Evolutionary conservation across 2,113 vertebrate genomes (phyloP), one percentile per base, ranked within the genome.

Genomic region (Silurus glanis): DNA sequence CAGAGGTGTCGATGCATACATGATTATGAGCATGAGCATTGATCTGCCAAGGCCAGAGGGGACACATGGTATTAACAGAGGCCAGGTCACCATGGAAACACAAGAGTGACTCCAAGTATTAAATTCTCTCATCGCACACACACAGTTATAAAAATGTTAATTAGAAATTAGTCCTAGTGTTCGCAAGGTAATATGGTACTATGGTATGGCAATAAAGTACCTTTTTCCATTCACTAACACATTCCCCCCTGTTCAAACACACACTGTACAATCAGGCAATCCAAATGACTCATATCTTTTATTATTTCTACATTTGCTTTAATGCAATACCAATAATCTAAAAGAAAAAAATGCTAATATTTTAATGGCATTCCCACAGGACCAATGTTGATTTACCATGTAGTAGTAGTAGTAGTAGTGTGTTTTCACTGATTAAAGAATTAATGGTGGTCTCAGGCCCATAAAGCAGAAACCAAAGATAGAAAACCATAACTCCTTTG

Each of bases 21-120:
- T 55, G 14, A 25, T 58, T 56, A 37, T 59, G 28, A 12, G 16
- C 49, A 71, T 45, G 28, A 75, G 45, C 21, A 49, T 51, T 78
- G 72, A 71, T 83, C 66, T 83, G 37, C 58, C 19, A 16, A 47
- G 13, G 69, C 83, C 55, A 62, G 21, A 19, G 56, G 75, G 47
- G 28, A 64, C n/a, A 71, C 45, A 45, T 59, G 74, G 53, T 56
- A 69, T 49, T 28, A 74, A 64, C 19, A 56, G 45, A 75, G 83
- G 23, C 83, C 78, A 85, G 28, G 75, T 84, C 83, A 85, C 87
- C 87, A 88, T 88, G 87, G 87, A 88, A 88, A 88, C 69, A 59
- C 25, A 23, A 80, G 45, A 72, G 47, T 81, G 49, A 86, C 64
- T 81, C 19, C 53, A 58, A 47, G 28, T 56, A 78, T 78, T 78